Conservation (phyloP, 2,888 invertebrate species). For the Ophonus ardosiacus region DNA sequence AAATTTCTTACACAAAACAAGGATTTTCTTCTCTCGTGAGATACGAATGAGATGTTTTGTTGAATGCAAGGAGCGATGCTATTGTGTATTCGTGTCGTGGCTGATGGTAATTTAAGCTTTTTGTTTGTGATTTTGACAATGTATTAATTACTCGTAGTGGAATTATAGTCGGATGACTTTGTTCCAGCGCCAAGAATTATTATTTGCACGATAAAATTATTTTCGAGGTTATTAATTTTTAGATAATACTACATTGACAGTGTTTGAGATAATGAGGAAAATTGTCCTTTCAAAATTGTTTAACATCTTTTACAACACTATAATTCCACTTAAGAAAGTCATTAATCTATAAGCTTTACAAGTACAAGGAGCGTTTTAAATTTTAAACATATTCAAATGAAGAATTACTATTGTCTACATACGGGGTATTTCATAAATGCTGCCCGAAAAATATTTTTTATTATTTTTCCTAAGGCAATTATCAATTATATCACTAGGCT, state of each 20-base stretch:
- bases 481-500: no score
- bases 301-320: background rate
- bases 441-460: no score
- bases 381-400: no score
- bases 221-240: constrained; percentile 10
- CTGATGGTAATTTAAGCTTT: constrained; percentile 54
- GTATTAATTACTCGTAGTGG: constrained; percentile 52
- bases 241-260: background rate
- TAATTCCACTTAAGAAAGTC: background rate
- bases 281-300: background rate
- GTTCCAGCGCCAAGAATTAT: background rate
- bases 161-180: constrained; percentile 20
- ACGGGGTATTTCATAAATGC: no score
- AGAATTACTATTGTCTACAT: no score
- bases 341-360: background rate
- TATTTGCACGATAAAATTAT: constrained; percentile 13
- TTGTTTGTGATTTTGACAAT: constrained; percentile 53
- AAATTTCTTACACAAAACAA: constrained; percentile 62
- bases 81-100: constrained; percentile 34
- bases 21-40: constrained; percentile 47
- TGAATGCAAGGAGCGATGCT: constrained; percentile 11
- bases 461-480: no score
- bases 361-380: no score
- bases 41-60: constrained; percentile 50
- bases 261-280: background rate